Conservation (phyloP, 2,113 vertebrate species). For the Chelonoidis abingdonii region DNA sequence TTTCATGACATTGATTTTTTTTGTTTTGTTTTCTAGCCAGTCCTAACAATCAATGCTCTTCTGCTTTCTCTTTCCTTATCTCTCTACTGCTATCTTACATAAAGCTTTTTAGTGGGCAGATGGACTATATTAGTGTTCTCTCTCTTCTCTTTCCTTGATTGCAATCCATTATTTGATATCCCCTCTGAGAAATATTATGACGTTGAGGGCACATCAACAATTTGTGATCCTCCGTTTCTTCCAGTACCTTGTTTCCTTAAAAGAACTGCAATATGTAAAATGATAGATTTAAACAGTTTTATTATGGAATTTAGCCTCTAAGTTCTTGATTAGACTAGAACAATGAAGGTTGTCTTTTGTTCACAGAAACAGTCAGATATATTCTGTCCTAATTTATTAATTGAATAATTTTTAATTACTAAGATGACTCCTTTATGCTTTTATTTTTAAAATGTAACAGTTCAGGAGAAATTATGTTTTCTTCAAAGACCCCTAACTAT, state of each 20-base stretch:
- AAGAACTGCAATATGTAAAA: neutral
- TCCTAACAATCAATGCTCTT: rapidly evolving
- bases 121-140: neutral
- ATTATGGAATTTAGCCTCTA: neutral
- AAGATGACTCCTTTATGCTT: constrained; percentile 32
- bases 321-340: constrained; percentile 21
- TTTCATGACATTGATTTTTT: neutral
- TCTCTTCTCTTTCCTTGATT: neutral
- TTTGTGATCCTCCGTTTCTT: neutral
- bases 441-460: neutral
- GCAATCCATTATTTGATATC: neutral
- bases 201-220: neutral
- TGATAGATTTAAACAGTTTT: neutral
- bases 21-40: neutral
- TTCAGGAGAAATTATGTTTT: neutral
- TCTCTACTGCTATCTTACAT: neutral
- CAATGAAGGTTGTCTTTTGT: neutral
- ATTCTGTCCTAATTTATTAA: constrained; percentile 33
- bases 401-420: neutral
- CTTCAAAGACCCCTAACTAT: constrained; percentile 13
- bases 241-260: constrained; percentile 24
- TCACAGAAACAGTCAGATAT: neutral
- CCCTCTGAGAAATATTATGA: constrained; percentile 21
- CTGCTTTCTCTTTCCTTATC: neutral
- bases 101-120: neutral